Conservation (phyloP, 1,140 invertebrate genomes). For the Solenopsis fugax region DNA sequence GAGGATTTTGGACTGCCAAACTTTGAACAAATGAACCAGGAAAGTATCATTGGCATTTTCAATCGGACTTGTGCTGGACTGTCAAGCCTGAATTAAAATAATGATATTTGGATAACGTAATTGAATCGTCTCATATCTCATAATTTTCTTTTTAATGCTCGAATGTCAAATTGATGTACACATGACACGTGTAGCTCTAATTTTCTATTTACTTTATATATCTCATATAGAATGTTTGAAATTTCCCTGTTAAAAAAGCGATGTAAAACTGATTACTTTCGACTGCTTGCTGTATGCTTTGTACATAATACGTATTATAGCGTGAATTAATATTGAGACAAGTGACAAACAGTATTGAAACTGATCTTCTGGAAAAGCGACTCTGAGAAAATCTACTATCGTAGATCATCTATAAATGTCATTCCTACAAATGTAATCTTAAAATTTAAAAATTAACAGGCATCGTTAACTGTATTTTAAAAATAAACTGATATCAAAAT, state of each 20-base stretch:
- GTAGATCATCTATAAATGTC: slow-evolving; percentile 6
- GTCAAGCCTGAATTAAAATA: slow-evolving; percentile 12
- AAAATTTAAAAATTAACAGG: neutral
- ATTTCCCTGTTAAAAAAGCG: neutral
- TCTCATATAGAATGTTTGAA: neutral
- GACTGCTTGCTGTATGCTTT: slow-evolving; percentile 12
- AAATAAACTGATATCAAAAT: slow-evolving; percentile 7
- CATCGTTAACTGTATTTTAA: slow-evolving; percentile 8
- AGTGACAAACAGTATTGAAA: neutral
- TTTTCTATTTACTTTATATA: neutral
- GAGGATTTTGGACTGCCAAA: slow-evolving; percentile 72
- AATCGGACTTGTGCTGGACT: neutral
- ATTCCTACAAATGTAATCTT: slow-evolving; percentile 12
- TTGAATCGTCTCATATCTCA: neutral
- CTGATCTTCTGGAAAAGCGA: neutral
- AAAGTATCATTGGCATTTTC: slow-evolving; percentile 13
- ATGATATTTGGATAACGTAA: slow-evolving; percentile 30
- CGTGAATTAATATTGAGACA: slow-evolving; percentile 44
- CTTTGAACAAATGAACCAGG: slow-evolving; percentile 64
- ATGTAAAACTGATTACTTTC: neutral
- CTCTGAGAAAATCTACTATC: neutral
- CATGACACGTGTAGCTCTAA: neutral
- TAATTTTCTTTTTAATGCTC: neutral
- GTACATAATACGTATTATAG: slow-evolving; percentile 13
- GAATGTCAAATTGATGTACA: neutral